Conservation (phyloP, 1,140 invertebrate genomes). For the Antheraea pernyi region DNA sequence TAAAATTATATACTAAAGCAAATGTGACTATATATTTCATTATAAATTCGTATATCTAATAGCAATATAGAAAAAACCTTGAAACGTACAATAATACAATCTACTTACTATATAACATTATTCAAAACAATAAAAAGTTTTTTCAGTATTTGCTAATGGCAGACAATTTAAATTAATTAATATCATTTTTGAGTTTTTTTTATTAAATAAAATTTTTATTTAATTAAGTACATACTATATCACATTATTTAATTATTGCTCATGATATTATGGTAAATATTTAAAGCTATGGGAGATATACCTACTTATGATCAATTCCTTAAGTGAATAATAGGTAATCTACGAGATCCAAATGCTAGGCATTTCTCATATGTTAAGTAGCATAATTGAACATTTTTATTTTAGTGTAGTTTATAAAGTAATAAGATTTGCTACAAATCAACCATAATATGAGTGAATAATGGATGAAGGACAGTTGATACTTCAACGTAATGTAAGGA, state of each 20-base stretch:
- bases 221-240: slow-evolving; percentile 6
- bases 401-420: neutral
- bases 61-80: neutral
- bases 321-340: neutral
- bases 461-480: slow-evolving; percentile 77
- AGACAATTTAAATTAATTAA: neutral
- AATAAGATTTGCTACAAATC: slow-evolving; percentile 63
- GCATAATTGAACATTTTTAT: slow-evolving; percentile 8
- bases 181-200: neutral
- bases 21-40: no score
- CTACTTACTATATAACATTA: neutral
- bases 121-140: neutral
- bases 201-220: neutral
- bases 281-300: neutral
- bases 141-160: neutral
- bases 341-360: neutral
- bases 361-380: neutral
- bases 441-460: slow-evolving; percentile 82
- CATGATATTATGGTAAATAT: neutral
- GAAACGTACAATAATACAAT: neutral
- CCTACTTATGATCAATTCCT: neutral
- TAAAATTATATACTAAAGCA: no score
- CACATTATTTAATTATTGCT: slow-evolving; percentile 12
- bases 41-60: neutral
- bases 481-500: slow-evolving; percentile 83